A percentile compares a stretch with the other conserved stretches of the same genome.
These are phyloP conservation scores for Quadroppia sp. DNA, from an alignment of 2,888 invertebrate genomes.

Conservation along the genomic window DNA sequence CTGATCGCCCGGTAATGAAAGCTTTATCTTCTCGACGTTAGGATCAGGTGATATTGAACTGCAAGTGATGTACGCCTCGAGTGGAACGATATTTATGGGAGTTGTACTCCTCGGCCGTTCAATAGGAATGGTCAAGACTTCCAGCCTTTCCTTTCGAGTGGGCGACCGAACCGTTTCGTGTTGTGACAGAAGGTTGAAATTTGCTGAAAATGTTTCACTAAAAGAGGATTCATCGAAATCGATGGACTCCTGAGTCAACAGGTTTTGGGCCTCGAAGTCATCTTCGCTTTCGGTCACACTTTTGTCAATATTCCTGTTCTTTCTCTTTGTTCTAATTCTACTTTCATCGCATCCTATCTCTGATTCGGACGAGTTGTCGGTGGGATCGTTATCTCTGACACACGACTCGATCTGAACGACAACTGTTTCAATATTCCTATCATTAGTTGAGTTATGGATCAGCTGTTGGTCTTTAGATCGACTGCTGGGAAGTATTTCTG, in stretches of 20 bases:
- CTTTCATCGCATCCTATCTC: slow-evolving; percentile 44
- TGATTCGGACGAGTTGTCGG: slow-evolving; percentile 46
- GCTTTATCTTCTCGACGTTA: slow-evolving; percentile 63
- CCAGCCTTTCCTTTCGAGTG: slow-evolving; percentile 46
- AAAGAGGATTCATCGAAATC: slow-evolving; percentile 46
- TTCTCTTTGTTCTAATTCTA: slow-evolving; percentile 33
- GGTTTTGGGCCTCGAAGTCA: slow-evolving; percentile 46
- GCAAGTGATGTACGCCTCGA: slow-evolving; percentile 65
- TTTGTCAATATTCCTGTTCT: neutral
- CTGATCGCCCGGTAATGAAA: slow-evolving; percentile 64
- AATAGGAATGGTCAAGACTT: slow-evolving; percentile 56
- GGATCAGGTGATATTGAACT: slow-evolving; percentile 48
- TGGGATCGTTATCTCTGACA: slow-evolving; percentile 36
- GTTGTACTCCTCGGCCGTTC: slow-evolving; percentile 70
- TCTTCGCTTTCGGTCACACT: slow-evolving; percentile 41
- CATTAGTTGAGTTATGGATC: neutral
- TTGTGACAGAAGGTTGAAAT: neutral
- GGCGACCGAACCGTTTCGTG: slow-evolving; percentile 40
- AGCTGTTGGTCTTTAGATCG: slow-evolving; percentile 33
- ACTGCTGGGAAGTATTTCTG: slow-evolving; percentile 39
- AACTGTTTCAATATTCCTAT: slow-evolving; percentile 10
- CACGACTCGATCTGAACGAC: slow-evolving; percentile 24
- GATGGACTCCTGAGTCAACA: slow-evolving; percentile 46
- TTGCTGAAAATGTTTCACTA: slow-evolving; percentile 35
- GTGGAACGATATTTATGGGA: slow-evolving; percentile 65